These are phyloP conservation scores for Grammomys dolichurus DNA, from an alignment of 2,113 vertebrate species.

Conservation along the genomic window DNA sequence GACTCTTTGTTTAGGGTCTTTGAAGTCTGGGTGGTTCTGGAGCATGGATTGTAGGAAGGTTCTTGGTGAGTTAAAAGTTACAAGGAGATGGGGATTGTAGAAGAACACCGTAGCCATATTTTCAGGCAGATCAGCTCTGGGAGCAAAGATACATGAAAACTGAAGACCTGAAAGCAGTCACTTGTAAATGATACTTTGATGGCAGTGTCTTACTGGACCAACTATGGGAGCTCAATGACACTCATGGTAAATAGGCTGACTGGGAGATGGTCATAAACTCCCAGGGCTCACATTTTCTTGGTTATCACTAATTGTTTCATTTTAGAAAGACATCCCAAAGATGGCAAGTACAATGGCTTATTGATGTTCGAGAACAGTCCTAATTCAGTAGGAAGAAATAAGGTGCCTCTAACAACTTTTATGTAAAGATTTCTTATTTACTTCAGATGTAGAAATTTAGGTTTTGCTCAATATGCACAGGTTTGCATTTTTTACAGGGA, in stretches of 20 bases:
- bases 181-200: slow-evolving; percentile 5
- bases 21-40: not conserved
- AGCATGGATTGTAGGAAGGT: not conserved
- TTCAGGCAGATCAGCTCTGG: not conserved
- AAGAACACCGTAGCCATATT: not conserved
- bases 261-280: not conserved
- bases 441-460: slow-evolving; percentile 23
- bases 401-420: not conserved
- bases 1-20: not conserved
- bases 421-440: slow-evolving; percentile 30
- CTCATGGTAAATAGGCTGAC: not conserved
- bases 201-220: not conserved
- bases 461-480: slow-evolving; percentile 12
- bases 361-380: slow-evolving; percentile 1
- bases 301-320: not conserved
- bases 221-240: not conserved
- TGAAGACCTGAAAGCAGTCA: not conserved
- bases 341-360: not conserved
- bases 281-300: not conserved
- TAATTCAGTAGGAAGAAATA: slow-evolving; percentile 34
- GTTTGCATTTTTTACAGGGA: not conserved
- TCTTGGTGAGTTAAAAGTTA: not conserved
- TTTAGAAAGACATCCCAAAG: not conserved
- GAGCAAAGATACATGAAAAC: not conserved
- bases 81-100: not conserved